These are phyloP conservation scores for Drosophila subobscura DNA, from an alignment of 1,140 invertebrate genomes.

Conservation along the genomic window DNA sequence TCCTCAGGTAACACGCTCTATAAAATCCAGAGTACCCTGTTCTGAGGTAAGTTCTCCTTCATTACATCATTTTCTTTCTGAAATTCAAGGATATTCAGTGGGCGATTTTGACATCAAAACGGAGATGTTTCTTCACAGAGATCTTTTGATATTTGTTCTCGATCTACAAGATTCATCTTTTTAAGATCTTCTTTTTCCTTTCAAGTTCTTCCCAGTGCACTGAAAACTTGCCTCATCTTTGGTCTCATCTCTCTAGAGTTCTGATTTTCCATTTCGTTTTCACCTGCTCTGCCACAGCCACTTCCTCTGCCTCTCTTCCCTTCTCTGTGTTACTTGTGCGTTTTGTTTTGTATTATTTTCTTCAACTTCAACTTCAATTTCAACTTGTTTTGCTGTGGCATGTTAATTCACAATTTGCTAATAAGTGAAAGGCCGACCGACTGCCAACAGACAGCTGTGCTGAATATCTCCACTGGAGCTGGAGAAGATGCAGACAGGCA, in stretches of 20 bases:
- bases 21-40: too few relatives aligned
- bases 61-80: too few relatives aligned
- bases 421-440: slow-evolving; percentile 70
- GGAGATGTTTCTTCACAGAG: too few relatives aligned
- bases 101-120: too few relatives aligned
- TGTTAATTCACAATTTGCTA: slow-evolving; percentile 76
- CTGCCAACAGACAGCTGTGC: slow-evolving; percentile 16
- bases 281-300: too few relatives aligned
- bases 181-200: not conserved
- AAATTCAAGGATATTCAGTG: too few relatives aligned
- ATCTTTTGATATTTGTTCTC: too few relatives aligned
- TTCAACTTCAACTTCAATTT: slow-evolving; percentile 44
- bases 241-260: slow-evolving; percentile 19
- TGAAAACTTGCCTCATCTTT: slow-evolving; percentile 7
- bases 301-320: too few relatives aligned
- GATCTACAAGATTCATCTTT: too few relatives aligned
- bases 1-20: too few relatives aligned
- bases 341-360: slow-evolving; percentile 29
- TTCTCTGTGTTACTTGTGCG: not conserved
- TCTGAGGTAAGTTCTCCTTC: too few relatives aligned
- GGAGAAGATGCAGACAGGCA: slow-evolving; percentile 21
- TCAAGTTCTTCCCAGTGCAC: not conserved
- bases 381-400: slow-evolving; percentile 46
- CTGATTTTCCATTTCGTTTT: slow-evolving; percentile 42
- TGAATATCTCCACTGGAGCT: slow-evolving; percentile 20